Percentiles rank a stretch among this genome's conserved stretches.
These are phyloP conservation scores for Anniella stebbinsi DNA, from an alignment of 2,797 vertebrate genomes.

Conservation along the genomic window DNA sequence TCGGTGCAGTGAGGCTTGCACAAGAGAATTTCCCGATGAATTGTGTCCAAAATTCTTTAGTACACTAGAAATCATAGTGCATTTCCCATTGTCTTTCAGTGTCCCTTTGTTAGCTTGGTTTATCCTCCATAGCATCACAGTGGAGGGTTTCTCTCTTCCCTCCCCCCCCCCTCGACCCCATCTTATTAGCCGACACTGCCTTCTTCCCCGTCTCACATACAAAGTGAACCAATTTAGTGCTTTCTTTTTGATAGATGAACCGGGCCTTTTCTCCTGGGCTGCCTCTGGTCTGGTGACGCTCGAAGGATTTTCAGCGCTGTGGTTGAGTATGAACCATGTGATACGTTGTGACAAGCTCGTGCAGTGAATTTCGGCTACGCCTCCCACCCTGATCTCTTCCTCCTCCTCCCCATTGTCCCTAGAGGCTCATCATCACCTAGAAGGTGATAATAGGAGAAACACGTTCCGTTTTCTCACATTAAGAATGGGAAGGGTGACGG, in stretches of 20 bases:
- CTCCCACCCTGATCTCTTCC: constrained; percentile 71
- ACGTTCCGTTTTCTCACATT: constrained; percentile 92
- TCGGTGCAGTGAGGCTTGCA: no score
- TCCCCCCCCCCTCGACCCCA: neutral
- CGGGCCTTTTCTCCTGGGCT: neutral
- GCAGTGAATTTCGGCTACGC: constrained; percentile 79
- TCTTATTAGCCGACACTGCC: constrained; percentile 8
- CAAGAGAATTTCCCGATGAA: neutral
- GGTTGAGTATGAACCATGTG: constrained; percentile 14
- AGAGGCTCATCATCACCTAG: constrained; percentile 84
- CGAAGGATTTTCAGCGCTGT: neutral
- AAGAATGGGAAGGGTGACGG: constrained; percentile 87
- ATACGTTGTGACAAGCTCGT: constrained; percentile 37
- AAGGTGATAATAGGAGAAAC: constrained; percentile 91
- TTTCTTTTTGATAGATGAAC: neutral
- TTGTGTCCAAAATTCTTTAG: no score
- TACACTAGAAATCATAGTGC: neutral
- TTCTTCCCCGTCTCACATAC: neutral
- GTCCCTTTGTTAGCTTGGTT: neutral
- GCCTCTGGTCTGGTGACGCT: constrained; percentile 20
- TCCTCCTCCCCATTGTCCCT: constrained; percentile 72
- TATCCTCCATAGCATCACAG: neutral
- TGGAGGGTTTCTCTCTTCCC: neutral
- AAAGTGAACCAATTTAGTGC: constrained; percentile 33
- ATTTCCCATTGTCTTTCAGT: neutral